phyloP scores from a whole-genome alignment of 1,140 invertebrate genomes.

The Aradophagus sp. region DNA sequence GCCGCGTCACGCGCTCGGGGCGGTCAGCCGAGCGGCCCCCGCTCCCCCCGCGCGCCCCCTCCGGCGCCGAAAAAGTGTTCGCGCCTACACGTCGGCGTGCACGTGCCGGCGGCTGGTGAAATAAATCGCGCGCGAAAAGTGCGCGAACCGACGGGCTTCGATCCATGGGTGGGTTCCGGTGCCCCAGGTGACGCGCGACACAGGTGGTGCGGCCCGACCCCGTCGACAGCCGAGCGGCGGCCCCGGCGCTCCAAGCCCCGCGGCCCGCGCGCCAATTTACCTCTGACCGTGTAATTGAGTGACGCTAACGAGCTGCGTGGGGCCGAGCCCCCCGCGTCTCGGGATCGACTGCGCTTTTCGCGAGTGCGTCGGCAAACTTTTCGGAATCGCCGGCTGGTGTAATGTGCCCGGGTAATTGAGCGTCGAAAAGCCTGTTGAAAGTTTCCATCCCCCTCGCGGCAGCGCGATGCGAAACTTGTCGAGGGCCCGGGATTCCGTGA shows the following conservation, averaged over 20 bases:
- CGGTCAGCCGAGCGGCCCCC: not conserved
- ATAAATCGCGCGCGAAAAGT: too few relatives aligned
- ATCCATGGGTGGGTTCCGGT: not conserved
- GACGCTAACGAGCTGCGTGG: not conserved
- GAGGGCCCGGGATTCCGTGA: slow-evolving; percentile 29
- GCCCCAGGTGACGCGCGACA: not conserved
- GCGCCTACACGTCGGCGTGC: slow-evolving; percentile 3
- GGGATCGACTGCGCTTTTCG: slow-evolving; percentile 16
- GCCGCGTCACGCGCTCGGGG: not conserved
- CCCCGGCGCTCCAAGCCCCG: too few relatives aligned
- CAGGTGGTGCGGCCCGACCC: too few relatives aligned
- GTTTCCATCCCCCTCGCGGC: slow-evolving; percentile 21
- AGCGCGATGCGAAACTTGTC: slow-evolving; percentile 35
- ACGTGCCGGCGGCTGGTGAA: slow-evolving; percentile 13
- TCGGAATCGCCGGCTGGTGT: slow-evolving; percentile 7
- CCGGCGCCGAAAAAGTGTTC: slow-evolving; percentile 8
- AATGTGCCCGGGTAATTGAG: slow-evolving; percentile 42
- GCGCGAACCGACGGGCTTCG: too few relatives aligned
- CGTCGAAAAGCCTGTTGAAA: slow-evolving; percentile 41
- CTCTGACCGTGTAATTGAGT: not conserved
- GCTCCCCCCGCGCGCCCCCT: not conserved
- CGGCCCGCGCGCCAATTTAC: not conserved
- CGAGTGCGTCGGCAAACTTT: slow-evolving; percentile 19
- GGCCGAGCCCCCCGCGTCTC: not conserved
- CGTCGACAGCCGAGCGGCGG: too few relatives aligned